Conservation (phyloP, 2,113 vertebrate genomes). For the Rhynchomys soricoides region DNA sequence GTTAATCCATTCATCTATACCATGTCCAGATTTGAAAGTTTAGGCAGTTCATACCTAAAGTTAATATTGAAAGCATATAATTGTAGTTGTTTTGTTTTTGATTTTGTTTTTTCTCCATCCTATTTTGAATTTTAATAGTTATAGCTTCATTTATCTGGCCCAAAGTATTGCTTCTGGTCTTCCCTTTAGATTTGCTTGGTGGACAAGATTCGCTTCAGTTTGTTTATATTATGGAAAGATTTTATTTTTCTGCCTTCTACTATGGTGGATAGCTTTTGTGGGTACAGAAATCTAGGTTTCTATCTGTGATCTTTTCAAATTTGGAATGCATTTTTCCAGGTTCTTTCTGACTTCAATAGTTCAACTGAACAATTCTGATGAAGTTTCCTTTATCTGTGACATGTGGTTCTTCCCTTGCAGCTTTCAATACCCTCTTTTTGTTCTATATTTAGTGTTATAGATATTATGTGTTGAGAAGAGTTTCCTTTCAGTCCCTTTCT, state of each 20-base stretch:
- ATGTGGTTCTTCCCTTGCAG: background rate
- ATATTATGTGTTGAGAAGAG: background rate
- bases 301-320: background rate
- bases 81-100: background rate
- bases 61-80: background rate
- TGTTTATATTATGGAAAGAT: background rate
- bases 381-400: background rate
- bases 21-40: background rate
- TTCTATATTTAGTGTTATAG: background rate
- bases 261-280: background rate
- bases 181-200: background rate
- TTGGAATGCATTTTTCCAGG: background rate
- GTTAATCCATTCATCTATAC: background rate
- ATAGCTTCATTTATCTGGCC: background rate
- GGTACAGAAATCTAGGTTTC: background rate
- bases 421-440: background rate
- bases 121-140: background rate
- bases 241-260: background rate
- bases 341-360: background rate
- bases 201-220: background rate
- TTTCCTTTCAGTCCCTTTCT: background rate
- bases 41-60: background rate
- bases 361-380: background rate
- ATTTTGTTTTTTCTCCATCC: background rate
- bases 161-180: background rate